A percentile compares a stretch with the other conserved stretches of the same genome.
phyloP scores from a whole-genome alignment of 2,113 vertebrate genomes.

The Malurus alboscapulatus region DNA sequence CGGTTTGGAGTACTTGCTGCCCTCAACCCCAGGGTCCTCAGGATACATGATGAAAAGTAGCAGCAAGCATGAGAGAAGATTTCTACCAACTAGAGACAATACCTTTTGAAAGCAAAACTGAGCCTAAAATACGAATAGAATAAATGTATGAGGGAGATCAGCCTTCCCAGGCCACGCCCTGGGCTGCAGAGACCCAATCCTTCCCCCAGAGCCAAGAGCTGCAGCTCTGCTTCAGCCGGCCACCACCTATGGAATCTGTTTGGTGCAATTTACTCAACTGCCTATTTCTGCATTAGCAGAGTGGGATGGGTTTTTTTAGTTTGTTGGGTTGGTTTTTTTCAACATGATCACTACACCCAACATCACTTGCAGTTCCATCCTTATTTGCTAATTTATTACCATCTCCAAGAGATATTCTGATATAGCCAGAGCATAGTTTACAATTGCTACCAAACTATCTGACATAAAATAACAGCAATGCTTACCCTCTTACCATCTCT shows the following conservation, averaged over 20 bases:
- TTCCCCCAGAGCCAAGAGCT: neutral
- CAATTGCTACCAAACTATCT: neutral
- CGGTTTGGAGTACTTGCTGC: neutral
- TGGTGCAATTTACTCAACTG: neutral
- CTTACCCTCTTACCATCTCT: slow-evolving; percentile 10
- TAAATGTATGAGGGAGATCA: neutral
- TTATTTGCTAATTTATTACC: neutral
- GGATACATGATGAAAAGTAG: neutral
- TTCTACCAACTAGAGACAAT: neutral
- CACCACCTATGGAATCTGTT: neutral
- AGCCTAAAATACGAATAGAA: neutral
- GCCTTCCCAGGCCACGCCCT: neutral
- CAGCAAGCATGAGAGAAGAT: neutral
- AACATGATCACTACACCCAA: neutral
- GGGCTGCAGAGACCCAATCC: neutral
- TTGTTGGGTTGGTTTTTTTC: neutral
- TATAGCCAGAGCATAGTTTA: neutral
- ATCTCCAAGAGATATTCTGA: neutral
- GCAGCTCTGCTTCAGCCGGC: neutral
- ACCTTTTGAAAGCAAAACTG: neutral
- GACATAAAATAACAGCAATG: neutral
- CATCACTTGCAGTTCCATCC: neutral
- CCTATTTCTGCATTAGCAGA: neutral
- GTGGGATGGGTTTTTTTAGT: neutral
- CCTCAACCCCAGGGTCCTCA: neutral